Evolutionary conservation across 1,140 invertebrate species (phyloP), one percentile per base, ranked within the genome.

Genomic region (Leptonema lineaticorne): DNA sequence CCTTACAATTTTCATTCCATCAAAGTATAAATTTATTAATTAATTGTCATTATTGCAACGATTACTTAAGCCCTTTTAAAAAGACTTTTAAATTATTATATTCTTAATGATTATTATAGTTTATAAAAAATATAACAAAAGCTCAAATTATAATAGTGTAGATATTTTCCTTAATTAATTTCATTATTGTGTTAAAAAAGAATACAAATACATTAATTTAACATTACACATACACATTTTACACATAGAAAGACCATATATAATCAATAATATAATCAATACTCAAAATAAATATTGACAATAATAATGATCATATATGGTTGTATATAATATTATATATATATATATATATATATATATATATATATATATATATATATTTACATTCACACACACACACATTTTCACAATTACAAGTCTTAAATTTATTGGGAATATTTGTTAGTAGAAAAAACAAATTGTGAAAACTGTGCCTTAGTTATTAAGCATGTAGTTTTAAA

Each of bases 81-180:
- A 53, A 53, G 48, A 53, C 18, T 53, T n/a, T 8, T 58, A 22
- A 58, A 16, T 16, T 41, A 22, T 62, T 16, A 45, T 62, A 16
- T 30, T 30, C 26, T 29, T 37, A 6, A 62, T 26, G 28, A 28
- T 18, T 37, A 33, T 37, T 53, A 29, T 20, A 20, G 9, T 58
- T n/a, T 28, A n/a, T n/a, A n/a, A n/a, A n/a, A 37, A 62, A 28
- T 41, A 41, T 64, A 18, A 67, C 18, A 63, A 72, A 72, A 60
- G 70, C 70, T 72, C 70, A 72, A 72, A 69, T 69, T 72, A 67
- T 67, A 30, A 45, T 45, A 64, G 5, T 26, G 24, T 64, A 64
- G 62, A 50, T 53, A 53, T 22, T 22, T 20, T 50, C 27, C 27
- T 53, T 6, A 33, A 20, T n/a, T n/a, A n/a, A n/a, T n/a, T n/a